Percentiles rank a stretch among this genome's conserved stretches.
These are phyloP conservation scores for Tribolium freemani DNA, from an alignment of 2,888 invertebrate species.

Conservation along the genomic window DNA sequence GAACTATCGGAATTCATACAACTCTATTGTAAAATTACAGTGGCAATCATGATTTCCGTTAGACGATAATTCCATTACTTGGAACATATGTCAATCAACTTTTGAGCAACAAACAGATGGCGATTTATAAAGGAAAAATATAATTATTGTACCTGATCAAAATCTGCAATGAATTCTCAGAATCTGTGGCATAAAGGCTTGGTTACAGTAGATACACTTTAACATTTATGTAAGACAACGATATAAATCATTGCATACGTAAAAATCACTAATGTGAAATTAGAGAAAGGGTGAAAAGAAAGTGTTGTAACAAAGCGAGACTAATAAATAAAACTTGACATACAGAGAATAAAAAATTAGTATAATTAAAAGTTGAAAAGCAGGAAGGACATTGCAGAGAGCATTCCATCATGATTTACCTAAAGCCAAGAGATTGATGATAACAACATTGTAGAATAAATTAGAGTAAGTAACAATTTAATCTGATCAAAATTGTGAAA, in stretches of 20 bases:
- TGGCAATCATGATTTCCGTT: conserved; percentile 33
- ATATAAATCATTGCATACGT: conserved; percentile 18
- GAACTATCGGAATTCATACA: neutral
- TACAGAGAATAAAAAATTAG: neutral
- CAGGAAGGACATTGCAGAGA: conserved; percentile 18
- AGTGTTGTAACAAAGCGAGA: neutral
- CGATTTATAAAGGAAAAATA: neutral
- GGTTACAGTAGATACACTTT: conserved; percentile 17
- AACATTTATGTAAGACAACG: conserved; percentile 13
- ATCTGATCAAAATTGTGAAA: conserved; percentile 17
- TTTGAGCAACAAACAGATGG: neutral
- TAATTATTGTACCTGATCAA: neutral
- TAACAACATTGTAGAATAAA: conserved; percentile 13
- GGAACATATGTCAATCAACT: conserved; percentile 24
- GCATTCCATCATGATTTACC: conserved; percentile 27
- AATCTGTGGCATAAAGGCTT: neutral
- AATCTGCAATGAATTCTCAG: neutral
- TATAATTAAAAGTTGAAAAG: neutral
- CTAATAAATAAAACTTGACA: neutral
- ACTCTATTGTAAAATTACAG: conserved; percentile 2
- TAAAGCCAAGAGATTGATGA: conserved; percentile 29
- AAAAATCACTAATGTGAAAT: conserved; percentile 9
- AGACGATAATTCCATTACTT: conserved; percentile 21
- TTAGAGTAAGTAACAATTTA: conserved; percentile 18
- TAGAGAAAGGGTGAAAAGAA: conserved; percentile 18